Evolutionary conservation across 2,113 vertebrate genomes (phyloP).

Genomic region (Burhinus oedicnemus): DNA sequence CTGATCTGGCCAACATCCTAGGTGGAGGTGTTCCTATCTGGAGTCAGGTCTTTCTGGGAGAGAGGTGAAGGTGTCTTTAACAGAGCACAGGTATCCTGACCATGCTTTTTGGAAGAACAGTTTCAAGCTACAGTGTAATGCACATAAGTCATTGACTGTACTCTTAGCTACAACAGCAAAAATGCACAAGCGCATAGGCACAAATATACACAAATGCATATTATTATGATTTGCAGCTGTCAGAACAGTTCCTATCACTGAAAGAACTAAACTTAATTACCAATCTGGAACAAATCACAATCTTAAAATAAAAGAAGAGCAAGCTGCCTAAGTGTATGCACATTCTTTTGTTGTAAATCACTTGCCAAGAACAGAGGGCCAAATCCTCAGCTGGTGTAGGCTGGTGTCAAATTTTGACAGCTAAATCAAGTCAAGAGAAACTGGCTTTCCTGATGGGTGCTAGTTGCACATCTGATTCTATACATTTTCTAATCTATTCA

Average conservation of each 20-base stretch:
- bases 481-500: not conserved
- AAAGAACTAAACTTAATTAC: slow-evolving; percentile 43
- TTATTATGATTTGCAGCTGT: slow-evolving; percentile 43
- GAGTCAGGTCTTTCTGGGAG: not conserved
- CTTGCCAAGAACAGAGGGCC: not conserved
- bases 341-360: slow-evolving; percentile 8
- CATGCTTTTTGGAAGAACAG: not conserved
- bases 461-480: not conserved
- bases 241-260: not conserved
- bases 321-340: not conserved
- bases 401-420: not conserved
- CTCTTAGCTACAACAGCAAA: not conserved
- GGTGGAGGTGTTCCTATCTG: not conserved
- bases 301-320: slow-evolving; percentile 15
- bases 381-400: not conserved
- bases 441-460: not conserved
- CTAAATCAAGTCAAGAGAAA: not conserved
- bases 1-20: not conserved
- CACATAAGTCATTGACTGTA: not conserved
- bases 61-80: not conserved
- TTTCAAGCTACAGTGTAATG: not conserved
- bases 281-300: not conserved
- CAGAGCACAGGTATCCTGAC: not conserved
- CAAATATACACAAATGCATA: not conserved
- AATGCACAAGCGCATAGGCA: not conserved